Evolutionary conservation across 1,140 invertebrate species (phyloP).

Genomic region (Rhopalosiphum padi): DNA sequence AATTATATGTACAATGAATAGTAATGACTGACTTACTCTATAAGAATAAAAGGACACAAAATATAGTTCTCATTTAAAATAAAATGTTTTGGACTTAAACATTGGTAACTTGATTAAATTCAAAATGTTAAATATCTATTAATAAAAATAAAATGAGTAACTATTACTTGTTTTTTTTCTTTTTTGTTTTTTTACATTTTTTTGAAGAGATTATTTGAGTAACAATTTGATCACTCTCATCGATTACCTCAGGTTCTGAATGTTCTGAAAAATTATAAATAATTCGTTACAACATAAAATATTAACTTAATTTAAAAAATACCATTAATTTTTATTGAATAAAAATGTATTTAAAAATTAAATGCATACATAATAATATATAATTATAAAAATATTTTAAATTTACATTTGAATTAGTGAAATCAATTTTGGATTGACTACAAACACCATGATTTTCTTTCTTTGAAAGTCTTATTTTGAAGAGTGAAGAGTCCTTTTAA

Average conservation of each 20-base stretch:
- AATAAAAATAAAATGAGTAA: constrained; percentile 61
- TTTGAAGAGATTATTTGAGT: not conserved
- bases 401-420: constrained; percentile 6
- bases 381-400: not conserved
- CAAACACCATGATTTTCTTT: not conserved
- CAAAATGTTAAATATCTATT: not conserved
- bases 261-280: constrained; percentile 18
- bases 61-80: not conserved
- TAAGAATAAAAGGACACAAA: no score
- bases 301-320: not conserved
- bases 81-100: constrained; percentile 1
- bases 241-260: constrained; percentile 31
- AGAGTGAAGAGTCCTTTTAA: not conserved
- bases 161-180: constrained; percentile 40
- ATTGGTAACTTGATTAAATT: constrained; percentile 37
- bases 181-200: constrained; percentile 41
- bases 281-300: not conserved
- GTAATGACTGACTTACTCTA: not conserved
- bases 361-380: not conserved
- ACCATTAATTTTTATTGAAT: not conserved
- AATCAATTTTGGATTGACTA: not conserved
- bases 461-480: not conserved
- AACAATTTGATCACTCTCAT: constrained; percentile 12
- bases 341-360: not conserved
- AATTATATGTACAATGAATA: constrained; percentile 16